phyloP scores from a whole-genome alignment of 2,113 vertebrate species.

The Rynchops niger region DNA sequence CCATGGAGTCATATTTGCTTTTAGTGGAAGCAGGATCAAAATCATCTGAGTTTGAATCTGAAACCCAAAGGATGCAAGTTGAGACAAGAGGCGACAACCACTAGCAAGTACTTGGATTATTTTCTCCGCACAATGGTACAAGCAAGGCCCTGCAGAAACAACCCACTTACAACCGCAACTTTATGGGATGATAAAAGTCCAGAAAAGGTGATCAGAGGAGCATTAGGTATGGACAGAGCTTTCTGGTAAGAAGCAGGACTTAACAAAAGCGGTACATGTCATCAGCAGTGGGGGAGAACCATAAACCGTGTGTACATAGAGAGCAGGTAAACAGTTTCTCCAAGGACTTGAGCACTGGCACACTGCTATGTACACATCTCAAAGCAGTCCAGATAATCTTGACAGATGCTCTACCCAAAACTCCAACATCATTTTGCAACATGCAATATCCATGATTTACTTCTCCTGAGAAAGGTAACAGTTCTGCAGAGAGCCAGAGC shows the following conservation, averaged over 20 bases:
- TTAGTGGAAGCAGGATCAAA: constrained; percentile 98
- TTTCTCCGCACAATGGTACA: accelerated
- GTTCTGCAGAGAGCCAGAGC: background rate
- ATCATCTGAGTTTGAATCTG: constrained; percentile 96
- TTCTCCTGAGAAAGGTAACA: background rate
- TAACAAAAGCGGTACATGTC: background rate
- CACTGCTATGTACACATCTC: background rate
- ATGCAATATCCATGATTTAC: background rate
- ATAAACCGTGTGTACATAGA: background rate
- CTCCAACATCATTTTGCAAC: background rate
- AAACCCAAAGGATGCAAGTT: constrained; percentile 55
- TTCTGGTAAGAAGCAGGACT: background rate
- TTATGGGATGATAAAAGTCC: background rate
- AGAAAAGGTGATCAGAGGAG: background rate
- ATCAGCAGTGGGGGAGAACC: background rate
- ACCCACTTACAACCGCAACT: background rate
- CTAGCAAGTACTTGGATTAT: background rate
- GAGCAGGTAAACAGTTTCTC: background rate
- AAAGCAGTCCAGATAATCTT: background rate
- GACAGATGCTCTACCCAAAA: background rate
- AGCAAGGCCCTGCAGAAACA: background rate
- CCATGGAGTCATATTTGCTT: constrained; percentile 99
- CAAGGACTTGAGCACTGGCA: background rate
- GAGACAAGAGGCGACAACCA: background rate
- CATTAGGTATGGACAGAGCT: background rate